Evolutionary conservation across 2,888 invertebrate genomes (phyloP).

Genomic region (Campaea margaritaria): DNA sequence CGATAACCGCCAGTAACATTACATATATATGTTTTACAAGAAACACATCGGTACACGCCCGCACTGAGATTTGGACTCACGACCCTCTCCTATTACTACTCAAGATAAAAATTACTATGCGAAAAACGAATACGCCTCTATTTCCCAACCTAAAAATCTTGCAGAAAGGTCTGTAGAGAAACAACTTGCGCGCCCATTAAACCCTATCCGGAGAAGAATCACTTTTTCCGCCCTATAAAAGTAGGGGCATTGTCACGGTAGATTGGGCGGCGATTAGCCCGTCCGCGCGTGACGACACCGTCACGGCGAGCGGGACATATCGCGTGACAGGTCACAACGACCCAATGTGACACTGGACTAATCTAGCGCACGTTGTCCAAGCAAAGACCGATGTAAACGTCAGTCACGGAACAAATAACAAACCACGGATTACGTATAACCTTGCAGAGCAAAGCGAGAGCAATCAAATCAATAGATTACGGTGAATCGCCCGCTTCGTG

Average conservation of each 20-base stretch:
- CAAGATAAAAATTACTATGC: too few species aligned
- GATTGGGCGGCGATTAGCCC: constrained; percentile 1
- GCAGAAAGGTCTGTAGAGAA: neutral
- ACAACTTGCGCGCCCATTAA: neutral
- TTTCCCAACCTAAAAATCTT: too few species aligned
- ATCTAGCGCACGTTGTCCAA: constrained; percentile 19
- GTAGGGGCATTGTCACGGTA: constrained; percentile 1
- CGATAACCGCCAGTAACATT: too few species aligned
- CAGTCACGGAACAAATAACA: constrained; percentile 23
- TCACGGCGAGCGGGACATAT: neutral
- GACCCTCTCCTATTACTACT: too few species aligned
- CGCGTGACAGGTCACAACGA: neutral
- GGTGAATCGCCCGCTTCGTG: too few species aligned
- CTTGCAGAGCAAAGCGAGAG: constrained; percentile 11
- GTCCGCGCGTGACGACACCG: constrained; percentile 2
- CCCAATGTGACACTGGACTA: constrained; percentile 13
- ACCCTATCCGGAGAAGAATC: constrained; percentile 3
- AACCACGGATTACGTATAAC: neutral
- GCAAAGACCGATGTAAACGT: constrained; percentile 26
- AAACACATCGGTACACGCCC: too few species aligned
- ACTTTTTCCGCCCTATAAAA: neutral
- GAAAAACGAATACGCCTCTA: neutral
- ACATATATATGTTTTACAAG: too few species aligned
- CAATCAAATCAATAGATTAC: neutral
- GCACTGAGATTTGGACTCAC: too few species aligned